Evolutionary conservation across 1,140 invertebrate species (phyloP).

Genomic region (Cherax quadricarinatus): DNA sequence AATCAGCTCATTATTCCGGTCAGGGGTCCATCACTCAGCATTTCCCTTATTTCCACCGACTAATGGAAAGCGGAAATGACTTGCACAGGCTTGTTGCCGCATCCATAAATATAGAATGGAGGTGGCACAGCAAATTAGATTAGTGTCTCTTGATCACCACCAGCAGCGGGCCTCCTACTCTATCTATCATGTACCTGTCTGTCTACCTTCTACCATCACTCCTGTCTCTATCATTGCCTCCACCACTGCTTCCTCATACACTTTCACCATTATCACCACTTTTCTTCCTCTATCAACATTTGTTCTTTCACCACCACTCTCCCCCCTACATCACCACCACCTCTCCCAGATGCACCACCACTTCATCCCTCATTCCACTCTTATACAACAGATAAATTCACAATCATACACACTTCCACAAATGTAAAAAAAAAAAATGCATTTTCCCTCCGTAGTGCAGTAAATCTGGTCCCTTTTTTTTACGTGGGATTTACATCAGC

Average conservation of each 20-base stretch:
- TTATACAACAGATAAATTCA: too few relatives aligned
- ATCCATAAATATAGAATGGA: slow-evolving; percentile 60
- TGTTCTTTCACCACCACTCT: not conserved
- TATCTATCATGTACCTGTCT: too few relatives aligned
- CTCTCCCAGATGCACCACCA: too few relatives aligned
- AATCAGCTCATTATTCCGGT: slow-evolving; percentile 40
- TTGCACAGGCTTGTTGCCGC: slow-evolving; percentile 39
- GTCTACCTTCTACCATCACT: not conserved
- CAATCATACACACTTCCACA: too few relatives aligned
- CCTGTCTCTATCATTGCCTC: not conserved
- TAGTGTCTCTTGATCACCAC: not conserved
- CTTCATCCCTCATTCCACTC: too few relatives aligned
- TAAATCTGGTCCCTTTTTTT: not conserved
- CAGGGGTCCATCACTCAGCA: slow-evolving; percentile 34
- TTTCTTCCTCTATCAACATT: not conserved
- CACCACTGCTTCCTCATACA: not conserved
- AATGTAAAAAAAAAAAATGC: not conserved
- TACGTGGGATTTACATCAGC: not conserved
- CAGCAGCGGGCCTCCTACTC: not conserved
- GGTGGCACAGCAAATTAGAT: slow-evolving; percentile 32
- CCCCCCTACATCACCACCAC: not conserved
- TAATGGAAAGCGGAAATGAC: slow-evolving; percentile 60
- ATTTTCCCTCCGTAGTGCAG: not conserved
- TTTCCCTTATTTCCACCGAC: slow-evolving; percentile 29
- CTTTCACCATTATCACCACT: not conserved